Evolutionary conservation across 2,797 vertebrate species (phyloP), one percentile per base, ranked within the genome.

Genomic region (Adrianichthys oophorus): DNA sequence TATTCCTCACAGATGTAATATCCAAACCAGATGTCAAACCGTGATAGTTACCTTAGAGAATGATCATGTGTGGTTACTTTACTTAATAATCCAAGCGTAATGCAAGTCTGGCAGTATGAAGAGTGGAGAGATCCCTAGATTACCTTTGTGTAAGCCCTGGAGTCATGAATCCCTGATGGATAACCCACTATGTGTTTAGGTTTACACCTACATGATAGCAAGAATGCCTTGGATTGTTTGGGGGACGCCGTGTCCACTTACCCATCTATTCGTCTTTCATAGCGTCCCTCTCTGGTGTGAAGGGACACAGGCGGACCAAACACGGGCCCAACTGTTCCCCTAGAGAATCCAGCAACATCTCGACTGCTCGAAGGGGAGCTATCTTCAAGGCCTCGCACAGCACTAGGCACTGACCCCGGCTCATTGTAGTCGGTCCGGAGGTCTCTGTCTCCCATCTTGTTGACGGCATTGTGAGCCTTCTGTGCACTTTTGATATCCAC

Each of bases 261-360:
- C 98, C 98, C 97, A 96, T 99, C 98, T 91, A 98, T 94, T 98
- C 96, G 98, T 92, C 98, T 95, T 92, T 99, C 97, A 98, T 98
- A 99, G 93, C 98, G 98, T 94, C 97, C 98, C 94, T 99, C 98
- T 93, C 98, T 96, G 95, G 94, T 95, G 96, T 99, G 98, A 91
- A 99, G 95, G 74, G 98, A 95, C 85, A 96, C 94, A 54, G 96
- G 95, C 78, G 97, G 95, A 51, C 94, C 97, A 79, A 98, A 98
- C 87, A 96, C 93, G 78, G 98, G 94, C 85, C 96, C 97, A 91
- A 96, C 96, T 49, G 95, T 93, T 91, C 92, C 94, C 95, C 97
- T 95, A 94, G 96, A 94, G 96, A 98, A 99, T 94, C 95, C 97
- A 88, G 98, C 94, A 94, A 98, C 97, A 78, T 99, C 98, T 94